Evolutionary conservation across 2,888 invertebrate genomes (phyloP), one percentile per base, ranked within the genome.

Genomic region (Drosophila mercatorum): DNA sequence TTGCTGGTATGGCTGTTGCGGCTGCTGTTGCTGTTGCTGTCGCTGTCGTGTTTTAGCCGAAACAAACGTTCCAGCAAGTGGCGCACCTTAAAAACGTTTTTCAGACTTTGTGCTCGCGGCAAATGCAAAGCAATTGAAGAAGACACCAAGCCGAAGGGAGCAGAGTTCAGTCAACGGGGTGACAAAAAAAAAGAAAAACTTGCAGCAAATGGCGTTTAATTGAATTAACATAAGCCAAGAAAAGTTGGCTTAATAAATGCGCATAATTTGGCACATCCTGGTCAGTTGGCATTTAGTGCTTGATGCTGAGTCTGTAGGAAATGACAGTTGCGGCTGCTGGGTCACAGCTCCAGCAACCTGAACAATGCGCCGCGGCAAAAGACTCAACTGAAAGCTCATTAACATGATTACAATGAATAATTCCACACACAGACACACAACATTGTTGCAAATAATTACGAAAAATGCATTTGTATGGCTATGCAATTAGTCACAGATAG

Each of bases 1-100:
- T 3, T 44, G 68, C 17, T 22, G 52, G 5, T 6, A 31, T 51
- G 68, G 77, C 65, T 67, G 84, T 14, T 14, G 5, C 4, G 14
- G 47, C 47, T 14, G 14, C 1, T 8, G 47, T 22, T 22, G 22
- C 47, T 14, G 57, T 8, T 55, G 63, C 28, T 53, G 65, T 8
- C 76, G 81, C 68, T 68, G 88, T 75, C 81, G 81, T 90, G 76
- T 83, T 81, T 87, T 69, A 61, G 75, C 62, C 75, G 31, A 78
- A 80, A 74, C 83, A 83, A 89, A 83, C 83, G 88, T 81, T 72
- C 90, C 90, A 82, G 83, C 86, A 90, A 87, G 86, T 87, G 85
- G 88, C 86, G 90, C 86, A 88, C 86, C 86, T 90, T 57, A 76
- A 86, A 86, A 83, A 83, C 60, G 64, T 47, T 76, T 75, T 63